phyloP scores from a whole-genome alignment of 2,888 invertebrate species.

The Drosophila fulvimacula region DNA sequence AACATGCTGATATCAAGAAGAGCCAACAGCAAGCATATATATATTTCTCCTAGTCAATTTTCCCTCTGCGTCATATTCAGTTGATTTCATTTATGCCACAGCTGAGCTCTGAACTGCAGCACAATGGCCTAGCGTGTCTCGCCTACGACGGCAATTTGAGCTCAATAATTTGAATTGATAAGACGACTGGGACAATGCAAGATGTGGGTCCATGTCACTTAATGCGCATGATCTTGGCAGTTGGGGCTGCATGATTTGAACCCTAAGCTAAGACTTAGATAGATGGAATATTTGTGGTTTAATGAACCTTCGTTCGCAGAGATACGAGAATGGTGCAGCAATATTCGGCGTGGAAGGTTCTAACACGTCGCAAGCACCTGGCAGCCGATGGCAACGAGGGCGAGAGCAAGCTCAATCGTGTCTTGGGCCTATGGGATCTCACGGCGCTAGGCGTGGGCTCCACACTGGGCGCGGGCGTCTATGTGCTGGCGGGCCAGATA shows the following conservation, averaged over 20 bases:
- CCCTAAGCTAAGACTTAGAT: constrained; percentile 32
- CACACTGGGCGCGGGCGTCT: constrained; percentile 95
- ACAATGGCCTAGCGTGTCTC: constrained; percentile 32
- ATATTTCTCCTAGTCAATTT: not conserved
- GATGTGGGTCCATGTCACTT: constrained; percentile 16
- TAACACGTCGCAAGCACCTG: constrained; percentile 83
- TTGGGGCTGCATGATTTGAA: constrained; percentile 23
- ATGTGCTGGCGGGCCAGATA: constrained; percentile 93
- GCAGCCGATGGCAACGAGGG: constrained; percentile 68
- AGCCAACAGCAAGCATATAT: not conserved
- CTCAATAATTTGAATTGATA: constrained; percentile 61
- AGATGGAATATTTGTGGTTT: constrained; percentile 40
- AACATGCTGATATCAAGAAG: not conserved
- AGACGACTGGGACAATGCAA: constrained; percentile 38
- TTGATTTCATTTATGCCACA: not conserved
- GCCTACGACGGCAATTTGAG: constrained; percentile 54
- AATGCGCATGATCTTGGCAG: constrained; percentile 64
- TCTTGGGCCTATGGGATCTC: constrained; percentile 87
- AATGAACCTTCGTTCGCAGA: constrained; percentile 46
- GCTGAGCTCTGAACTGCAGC: constrained; percentile 39
- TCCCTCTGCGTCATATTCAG: constrained; percentile 13
- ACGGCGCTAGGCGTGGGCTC: constrained; percentile 92
- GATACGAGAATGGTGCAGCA: constrained; percentile 70
- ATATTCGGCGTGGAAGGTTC: constrained; percentile 82
- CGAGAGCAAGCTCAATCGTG: constrained; percentile 82